Evolutionary conservation across 2,888 invertebrate species (phyloP).

Genomic region (Cepaea hortensis): DNA sequence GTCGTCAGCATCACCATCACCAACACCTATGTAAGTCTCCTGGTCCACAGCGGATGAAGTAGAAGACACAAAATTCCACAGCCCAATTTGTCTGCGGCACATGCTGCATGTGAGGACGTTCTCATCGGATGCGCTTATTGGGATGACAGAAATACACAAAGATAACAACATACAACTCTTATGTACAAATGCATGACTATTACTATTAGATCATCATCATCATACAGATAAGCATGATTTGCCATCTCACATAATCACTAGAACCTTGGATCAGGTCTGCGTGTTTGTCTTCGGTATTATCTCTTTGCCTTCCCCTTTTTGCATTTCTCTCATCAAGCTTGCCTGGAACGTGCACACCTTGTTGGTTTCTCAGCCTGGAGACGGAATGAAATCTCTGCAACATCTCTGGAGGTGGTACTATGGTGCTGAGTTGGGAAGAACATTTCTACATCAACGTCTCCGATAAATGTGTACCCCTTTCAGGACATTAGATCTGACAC

Average conservation of each 20-base stretch:
- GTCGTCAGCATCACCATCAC: slow-evolving; percentile 17
- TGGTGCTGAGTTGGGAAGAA: too few species aligned
- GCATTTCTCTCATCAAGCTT: too few species aligned
- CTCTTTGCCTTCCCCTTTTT: not conserved
- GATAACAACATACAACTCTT: not conserved
- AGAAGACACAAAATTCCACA: slow-evolving; percentile 63
- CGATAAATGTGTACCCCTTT: too few species aligned
- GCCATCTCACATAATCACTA: not conserved
- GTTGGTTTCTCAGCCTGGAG: too few species aligned
- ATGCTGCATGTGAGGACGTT: slow-evolving; percentile 61
- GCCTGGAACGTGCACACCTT: too few species aligned
- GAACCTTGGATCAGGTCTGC: not conserved
- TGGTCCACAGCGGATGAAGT: not conserved
- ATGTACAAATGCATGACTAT: not conserved
- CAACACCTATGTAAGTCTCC: slow-evolving; percentile 10
- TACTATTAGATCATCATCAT: not conserved
- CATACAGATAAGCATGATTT: not conserved
- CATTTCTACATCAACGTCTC: too few species aligned
- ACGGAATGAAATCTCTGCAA: too few species aligned
- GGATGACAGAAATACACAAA: not conserved
- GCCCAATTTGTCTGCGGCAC: slow-evolving; percentile 63
- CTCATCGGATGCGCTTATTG: slow-evolving; percentile 54
- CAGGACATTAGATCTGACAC: too few species aligned
- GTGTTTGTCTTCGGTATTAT: not conserved
- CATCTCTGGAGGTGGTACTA: too few species aligned